Percentiles rank a stretch among this genome's conserved stretches.
Evolutionary conservation across 2,113 vertebrate genomes (phyloP).

Genomic region (Clarias batrachus): DNA sequence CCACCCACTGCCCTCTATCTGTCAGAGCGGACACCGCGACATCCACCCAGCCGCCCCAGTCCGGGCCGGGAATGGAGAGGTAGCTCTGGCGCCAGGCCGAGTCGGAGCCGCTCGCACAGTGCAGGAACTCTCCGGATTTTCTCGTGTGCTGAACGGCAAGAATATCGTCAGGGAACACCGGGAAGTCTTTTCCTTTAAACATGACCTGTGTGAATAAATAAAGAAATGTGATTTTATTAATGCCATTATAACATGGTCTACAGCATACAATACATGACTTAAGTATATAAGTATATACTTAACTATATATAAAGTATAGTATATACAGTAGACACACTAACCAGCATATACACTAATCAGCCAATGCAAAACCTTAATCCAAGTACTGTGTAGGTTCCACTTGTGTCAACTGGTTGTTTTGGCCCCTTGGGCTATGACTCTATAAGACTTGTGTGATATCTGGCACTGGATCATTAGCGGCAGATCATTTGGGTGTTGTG

Average conservation of each 20-base stretch:
- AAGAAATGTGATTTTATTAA: background rate
- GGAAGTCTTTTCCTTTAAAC: conserved; percentile 60
- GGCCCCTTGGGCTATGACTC: no score
- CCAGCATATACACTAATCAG: no score
- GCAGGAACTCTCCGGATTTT: conserved; percentile 62
- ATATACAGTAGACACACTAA: no score
- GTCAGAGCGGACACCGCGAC: conserved; percentile 57
- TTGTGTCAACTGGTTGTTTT: no score
- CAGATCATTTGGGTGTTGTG: no score
- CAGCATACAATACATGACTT: no score
- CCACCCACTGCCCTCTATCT: conserved; percentile 65
- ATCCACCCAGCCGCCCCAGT: conserved; percentile 73
- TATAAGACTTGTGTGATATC: no score
- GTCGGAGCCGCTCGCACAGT: conserved; percentile 55
- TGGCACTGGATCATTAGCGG: no score
- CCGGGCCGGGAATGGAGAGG: conserved; percentile 60
- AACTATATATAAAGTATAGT: no score
- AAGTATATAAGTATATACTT: no score
- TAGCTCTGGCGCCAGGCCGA: conserved; percentile 78
- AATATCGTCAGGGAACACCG: conserved; percentile 75
- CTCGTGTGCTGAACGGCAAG: conserved; percentile 75
- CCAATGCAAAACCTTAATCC: no score
- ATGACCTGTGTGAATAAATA: conserved; percentile 59
- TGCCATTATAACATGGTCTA: background rate
- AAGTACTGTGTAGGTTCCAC: no score